Evolutionary conservation across 2,113 vertebrate species (phyloP), one percentile per base, ranked within the genome.

Genomic region (Chiloscyllium plagiosum): DNA sequence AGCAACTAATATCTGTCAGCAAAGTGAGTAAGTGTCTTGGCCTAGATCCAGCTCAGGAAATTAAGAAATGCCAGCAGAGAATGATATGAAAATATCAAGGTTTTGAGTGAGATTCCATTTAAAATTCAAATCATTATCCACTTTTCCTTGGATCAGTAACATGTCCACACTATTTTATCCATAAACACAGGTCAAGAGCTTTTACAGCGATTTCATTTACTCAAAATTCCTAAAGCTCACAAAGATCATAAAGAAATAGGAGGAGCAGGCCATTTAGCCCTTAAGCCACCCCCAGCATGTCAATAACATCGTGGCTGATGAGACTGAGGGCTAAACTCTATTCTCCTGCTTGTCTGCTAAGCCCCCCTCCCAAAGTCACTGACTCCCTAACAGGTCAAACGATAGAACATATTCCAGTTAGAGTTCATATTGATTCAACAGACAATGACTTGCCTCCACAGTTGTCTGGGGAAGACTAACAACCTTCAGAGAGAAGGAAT

Each of bases 1-100:
- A 65, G 33, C 89, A 92, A 33, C 89, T 92, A 56, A 92, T 92
- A 61, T 50, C 83, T 92, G 24, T 92, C 87, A 90, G 87, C 50
- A 56, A 92, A 92, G 89, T 92, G 89, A 92, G 56, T 65, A 61
- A 92, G 52, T 65, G 56, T 6, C 56, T 26, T 92, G 89, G 89
- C 89, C 29, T n/a, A 65, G 56, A 10, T 65, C 89, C 89, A 92
- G 52, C 52, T 29, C 89, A 92, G 56, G 52, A 92, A 26, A 92
- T 92, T 65, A 92, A 92, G 89, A 92, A 65, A 22, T 65, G 89
- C n/a, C 89, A 92, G 52, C 10, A 3, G 89, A 65, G 65, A 65
- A 92, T n/a, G 56, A 92, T 56, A 61, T 26, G 65, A 56, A 92
- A 92, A 65, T 92, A 65, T 61, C 56, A 92, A 92, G 89, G 29